These are phyloP conservation scores for Leucophenga maculata DNA, from an alignment of 2,888 invertebrate species.

Conservation along the genomic window DNA sequence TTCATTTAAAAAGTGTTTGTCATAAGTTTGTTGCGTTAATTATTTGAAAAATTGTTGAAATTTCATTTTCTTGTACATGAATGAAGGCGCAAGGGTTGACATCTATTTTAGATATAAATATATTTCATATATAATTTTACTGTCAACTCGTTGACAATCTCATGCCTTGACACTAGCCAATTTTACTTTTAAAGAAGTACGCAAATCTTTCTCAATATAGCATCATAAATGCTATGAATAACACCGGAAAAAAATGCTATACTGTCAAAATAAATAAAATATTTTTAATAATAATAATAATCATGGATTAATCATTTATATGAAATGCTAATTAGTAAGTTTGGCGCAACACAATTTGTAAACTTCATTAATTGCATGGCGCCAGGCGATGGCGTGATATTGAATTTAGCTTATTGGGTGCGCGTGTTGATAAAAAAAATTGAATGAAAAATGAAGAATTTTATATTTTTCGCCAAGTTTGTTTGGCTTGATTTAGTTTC, in stretches of 20 bases:
- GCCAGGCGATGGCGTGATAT: slow-evolving; percentile 3
- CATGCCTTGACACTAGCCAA: background rate
- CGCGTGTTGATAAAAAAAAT: too few species aligned
- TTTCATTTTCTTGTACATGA: background rate
- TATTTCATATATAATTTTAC: background rate
- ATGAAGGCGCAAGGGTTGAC: too few species aligned
- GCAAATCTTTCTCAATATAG: background rate
- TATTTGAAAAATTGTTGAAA: slow-evolving; percentile 24
- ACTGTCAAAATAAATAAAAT: background rate
- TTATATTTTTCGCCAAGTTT: too few species aligned
- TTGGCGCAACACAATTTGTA: background rate
- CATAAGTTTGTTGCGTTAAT: slow-evolving; percentile 18
- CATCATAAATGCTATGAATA: background rate
- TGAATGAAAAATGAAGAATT: too few species aligned
- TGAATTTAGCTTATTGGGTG: background rate
- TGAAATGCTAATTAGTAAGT: slow-evolving; percentile 17
- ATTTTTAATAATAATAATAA: too few species aligned
- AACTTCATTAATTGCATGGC: slow-evolving; percentile 20
- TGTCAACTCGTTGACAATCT: background rate
- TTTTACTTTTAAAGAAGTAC: background rate
- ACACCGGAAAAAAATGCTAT: background rate
- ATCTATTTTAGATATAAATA: too few species aligned
- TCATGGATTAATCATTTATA: too few species aligned
- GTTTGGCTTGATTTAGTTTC: background rate
- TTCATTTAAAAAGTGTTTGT: background rate